Evolutionary conservation across 1,140 invertebrate genomes (phyloP), one percentile per base, ranked within the genome.

Genomic region (Condylostylus longicornis): DNA sequence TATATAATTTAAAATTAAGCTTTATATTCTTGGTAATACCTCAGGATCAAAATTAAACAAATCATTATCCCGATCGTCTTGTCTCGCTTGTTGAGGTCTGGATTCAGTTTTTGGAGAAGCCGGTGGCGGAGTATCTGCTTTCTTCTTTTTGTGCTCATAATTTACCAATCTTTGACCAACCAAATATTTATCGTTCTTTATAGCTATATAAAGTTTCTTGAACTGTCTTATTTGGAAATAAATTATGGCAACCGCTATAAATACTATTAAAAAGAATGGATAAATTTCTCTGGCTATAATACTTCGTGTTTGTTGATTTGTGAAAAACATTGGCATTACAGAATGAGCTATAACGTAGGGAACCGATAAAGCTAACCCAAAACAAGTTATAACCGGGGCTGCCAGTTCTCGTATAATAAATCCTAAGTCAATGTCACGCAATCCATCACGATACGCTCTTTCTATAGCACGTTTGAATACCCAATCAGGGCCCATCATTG

Each of bases 161-260:
- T 97, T 97, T 1, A 97, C 89, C 36, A 97, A 71, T 37, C 88
- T 71, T 51, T 89, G 82, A 0, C 93, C 91, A 3, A 97, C 90
- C 18, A 97, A 70, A 66, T 96, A 98, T 67, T 98, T 98, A 58
- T 98, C 94, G 67, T 98, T 97, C 63, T 95, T 95, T 54, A 98
- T 98, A 62, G 96, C 93, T 57, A 98, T 87, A 56, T 97, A 97
- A 0, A 98, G 68, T 50, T 88, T 82, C 48, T 75, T 78, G 60
- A 98, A 91, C 56, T 98, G 93, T 37, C 80, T 74, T 22, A 93
- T 77, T 63, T 75, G 66, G 53, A 85, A 74, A 35, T 73, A 67
- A 31, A 88, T 68, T 32, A 89, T 70, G 29, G 74, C 70, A 30
- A 72, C 65, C 22, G 82, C 62, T 5, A 83, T 53, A 27, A 71